Base-by-base conservation (phyloP, 2,888 invertebrate species). In the Sphecodes monilicornis region DNA sequence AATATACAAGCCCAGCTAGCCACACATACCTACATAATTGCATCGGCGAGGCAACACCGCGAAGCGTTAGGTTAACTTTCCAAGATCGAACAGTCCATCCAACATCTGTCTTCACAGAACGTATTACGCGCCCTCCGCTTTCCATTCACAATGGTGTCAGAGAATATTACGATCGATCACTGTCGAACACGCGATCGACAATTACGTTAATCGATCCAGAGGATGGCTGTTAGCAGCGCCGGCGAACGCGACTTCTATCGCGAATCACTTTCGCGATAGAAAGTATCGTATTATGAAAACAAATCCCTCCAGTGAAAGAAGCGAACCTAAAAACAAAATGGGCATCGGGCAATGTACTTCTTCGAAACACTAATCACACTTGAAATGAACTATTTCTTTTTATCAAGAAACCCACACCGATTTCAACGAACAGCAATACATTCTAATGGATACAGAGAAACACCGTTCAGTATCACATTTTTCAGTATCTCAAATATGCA, bases 161-260 rank as follows among this genome's bases (percentile, higher is more conserved):
- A 39, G 57, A 46, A 69, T 69, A 81, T 80, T 69, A 68, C 83
- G 68, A 83, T 83, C 83, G 83, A 83, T 83, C 83, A 76, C 76
- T 69, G 80, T 80, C 80, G 18, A 72, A 46, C 81, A 41, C 72
- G 80, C 76, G 83, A 83, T 83, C 81, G 66, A 83, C 83, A 57
- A 80, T 81, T 80, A 80, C 83, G 72, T 76, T 83, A 81, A 83
- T 83, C 76, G 83, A 76, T 39, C n/a, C 32, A 18, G 36, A 75
- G 64, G 39, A 76, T 29, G 29, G 18, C 26, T 29, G 29, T 60
- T 16, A 60, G 11, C 29, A 60, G 16, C 60, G 16, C 26, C 6
- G 29, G 13, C 16, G 29, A n/a, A n/a, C 54, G n/a, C n/a, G 54
- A 22, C 54, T 11, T 54, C n/a, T n/a, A 54, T n/a, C 26, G 57